Evolutionary conservation across 2,888 invertebrate species (phyloP), one percentile per base, ranked within the genome.

Genomic region (Formica aserva): DNA sequence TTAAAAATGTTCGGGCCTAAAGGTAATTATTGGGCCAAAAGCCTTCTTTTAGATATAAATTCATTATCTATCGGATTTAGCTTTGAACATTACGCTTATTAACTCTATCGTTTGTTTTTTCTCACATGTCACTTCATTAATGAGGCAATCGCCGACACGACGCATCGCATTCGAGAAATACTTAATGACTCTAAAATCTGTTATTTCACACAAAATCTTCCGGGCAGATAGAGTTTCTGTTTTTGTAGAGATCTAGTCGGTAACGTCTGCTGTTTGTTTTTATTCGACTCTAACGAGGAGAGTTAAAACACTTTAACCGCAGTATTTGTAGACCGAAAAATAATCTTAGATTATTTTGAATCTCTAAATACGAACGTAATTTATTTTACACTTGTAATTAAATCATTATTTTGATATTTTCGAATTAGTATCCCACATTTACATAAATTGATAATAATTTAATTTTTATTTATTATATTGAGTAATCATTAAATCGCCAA

Each of bases 31-130:
- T 4, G 32, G 2, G 8, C 4, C 13, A 22, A 22, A 71, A 52
- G 8, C 6, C 35, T 55, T 26, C 11, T 57, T 55, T 72, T 2
- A 0, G 1, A n/a, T 55, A 8, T 15, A 1, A 6, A 55, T 2
- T 74, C 38, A 67, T 83, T 57, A 62, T 45, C 55, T 55, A 77
- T 63, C 0, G 4, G 3, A 71, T 74, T 85, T 85, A 83, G 81
- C 55, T 83, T 83, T 62, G 9, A 6, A 52, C 77, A 74, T 83
- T 74, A 65, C 71, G 52, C 66, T 87, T 88, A 82, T 87, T 87
- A 82, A 57, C 38, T 66, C 77, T 81, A 77, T 77, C 84, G 69
- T 83, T 88, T 88, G 69, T 84, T 83, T 81, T 82, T 72, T 67
- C 26, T 77, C 71, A 38, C 77, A 62, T 75, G 75, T 66, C 88